Evolutionary conservation across 2,888 invertebrate genomes (phyloP).

Genomic region (Acrocera orbiculus): DNA sequence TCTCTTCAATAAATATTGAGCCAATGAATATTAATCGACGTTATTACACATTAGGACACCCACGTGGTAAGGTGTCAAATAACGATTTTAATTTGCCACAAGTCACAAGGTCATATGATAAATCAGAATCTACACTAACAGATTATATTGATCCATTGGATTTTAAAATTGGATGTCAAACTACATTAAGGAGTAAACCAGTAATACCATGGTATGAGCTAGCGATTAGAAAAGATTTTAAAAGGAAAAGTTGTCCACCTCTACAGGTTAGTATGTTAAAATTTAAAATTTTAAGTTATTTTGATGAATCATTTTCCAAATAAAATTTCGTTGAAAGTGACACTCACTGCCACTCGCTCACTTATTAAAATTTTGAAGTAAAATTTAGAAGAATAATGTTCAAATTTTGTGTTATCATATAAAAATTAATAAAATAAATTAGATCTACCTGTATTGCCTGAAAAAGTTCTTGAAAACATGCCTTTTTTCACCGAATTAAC

Average conservation of each 20-base stretch:
- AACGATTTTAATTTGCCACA: background rate
- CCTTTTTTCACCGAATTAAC: too few relatives aligned
- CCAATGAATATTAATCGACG: constrained; percentile 23
- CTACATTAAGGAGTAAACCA: constrained; percentile 46
- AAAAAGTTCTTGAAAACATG: too few relatives aligned
- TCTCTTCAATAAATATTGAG: background rate
- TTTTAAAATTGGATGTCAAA: constrained; percentile 49
- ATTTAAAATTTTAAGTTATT: background rate
- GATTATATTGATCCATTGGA: constrained; percentile 36
- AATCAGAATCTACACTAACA: constrained; percentile 12
- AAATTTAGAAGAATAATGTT: too few relatives aligned
- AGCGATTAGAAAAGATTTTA: constrained; percentile 51
- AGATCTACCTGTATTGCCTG: too few relatives aligned
- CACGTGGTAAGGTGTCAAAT: constrained; percentile 16
- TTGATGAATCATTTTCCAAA: too few relatives aligned
- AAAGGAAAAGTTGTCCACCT: constrained; percentile 68
- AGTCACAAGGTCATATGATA: constrained; percentile 1
- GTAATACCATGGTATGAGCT: constrained; percentile 79
- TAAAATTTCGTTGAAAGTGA: too few relatives aligned
- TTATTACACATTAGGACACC: constrained; percentile 28
- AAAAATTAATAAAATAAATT: too few relatives aligned
- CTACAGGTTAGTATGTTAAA: constrained; percentile 36
- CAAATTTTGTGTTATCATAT: too few relatives aligned
- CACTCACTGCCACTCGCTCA: too few relatives aligned
- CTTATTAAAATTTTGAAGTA: too few relatives aligned